These are phyloP conservation scores for Myotis lucifugus DNA, from an alignment of 2,113 vertebrate genomes.

Conservation along the genomic window DNA sequence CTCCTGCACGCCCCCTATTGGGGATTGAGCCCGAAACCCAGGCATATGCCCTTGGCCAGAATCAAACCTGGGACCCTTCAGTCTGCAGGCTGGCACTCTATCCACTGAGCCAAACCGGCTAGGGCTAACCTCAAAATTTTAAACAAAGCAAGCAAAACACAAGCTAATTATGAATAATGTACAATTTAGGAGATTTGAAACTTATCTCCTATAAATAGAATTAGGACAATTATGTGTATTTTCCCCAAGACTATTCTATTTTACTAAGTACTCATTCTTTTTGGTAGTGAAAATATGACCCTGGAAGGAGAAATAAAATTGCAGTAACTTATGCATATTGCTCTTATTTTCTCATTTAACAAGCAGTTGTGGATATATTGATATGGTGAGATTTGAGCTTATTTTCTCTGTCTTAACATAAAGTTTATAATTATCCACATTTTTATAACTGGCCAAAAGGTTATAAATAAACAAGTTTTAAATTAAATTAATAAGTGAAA, in stretches of 20 bases:
- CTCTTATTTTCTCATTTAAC: constrained; percentile 42
- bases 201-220: not conserved
- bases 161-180: not conserved
- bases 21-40: no score
- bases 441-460: not conserved
- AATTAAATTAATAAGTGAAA: not conserved
- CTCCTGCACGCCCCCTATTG: no score
- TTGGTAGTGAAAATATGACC: not conserved
- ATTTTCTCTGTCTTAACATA: not conserved
- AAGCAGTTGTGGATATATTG: not conserved
- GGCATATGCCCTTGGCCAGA: no score
- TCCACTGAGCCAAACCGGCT: no score
- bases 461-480: not conserved
- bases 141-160: not conserved
- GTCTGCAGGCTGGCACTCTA: no score
- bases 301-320: constrained; percentile 28
- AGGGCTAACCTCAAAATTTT: not conserved
- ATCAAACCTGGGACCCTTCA: no score
- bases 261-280: constrained; percentile 7
- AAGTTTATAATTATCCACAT: not conserved
- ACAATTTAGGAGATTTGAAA: constrained; percentile 1
- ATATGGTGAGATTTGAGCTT: not conserved
- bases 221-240: not conserved
- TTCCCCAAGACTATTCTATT: constrained; percentile 29
- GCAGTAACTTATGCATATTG: not conserved